phyloP scores from a whole-genome alignment of 1,140 invertebrate species.

The Drosophila quadrilineata region DNA sequence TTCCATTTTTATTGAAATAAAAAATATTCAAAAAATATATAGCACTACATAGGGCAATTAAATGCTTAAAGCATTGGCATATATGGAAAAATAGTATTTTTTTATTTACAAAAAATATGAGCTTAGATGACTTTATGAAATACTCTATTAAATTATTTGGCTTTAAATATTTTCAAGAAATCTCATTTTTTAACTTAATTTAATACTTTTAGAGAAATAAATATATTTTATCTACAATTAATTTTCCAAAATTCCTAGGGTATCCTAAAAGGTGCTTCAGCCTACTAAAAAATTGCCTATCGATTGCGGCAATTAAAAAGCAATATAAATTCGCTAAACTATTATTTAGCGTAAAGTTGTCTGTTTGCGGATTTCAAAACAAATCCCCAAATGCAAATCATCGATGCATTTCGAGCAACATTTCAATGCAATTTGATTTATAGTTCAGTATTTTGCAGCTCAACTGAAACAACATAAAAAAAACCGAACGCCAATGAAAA shows the following conservation, averaged over 20 bases:
- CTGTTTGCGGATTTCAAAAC: constrained; percentile 70
- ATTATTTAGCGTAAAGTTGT: constrained; percentile 54
- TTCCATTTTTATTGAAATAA: constrained; percentile 5
- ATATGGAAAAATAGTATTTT: too few relatives aligned
- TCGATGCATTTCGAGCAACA: constrained; percentile 33
- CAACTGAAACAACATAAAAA: constrained; percentile 42
- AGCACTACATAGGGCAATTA: too few relatives aligned
- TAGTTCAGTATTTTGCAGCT: constrained; percentile 44
- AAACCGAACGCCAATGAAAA: constrained; percentile 19
- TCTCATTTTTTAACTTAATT: not conserved
- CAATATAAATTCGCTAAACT: constrained; percentile 56
- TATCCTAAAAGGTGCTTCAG: constrained; percentile 1
- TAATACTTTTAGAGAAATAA: not conserved
- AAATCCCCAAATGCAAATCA: constrained; percentile 73
- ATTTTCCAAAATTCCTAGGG: too few relatives aligned
- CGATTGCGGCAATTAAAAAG: constrained; percentile 61
- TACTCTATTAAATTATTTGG: too few relatives aligned
- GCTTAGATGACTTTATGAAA: too few relatives aligned
- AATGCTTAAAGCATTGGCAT: too few relatives aligned
- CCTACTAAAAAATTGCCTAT: not conserved
- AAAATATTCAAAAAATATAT: not conserved
- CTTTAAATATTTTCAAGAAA: too few relatives aligned
- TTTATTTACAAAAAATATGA: too few relatives aligned
- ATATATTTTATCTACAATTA: not conserved
- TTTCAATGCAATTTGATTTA: constrained; percentile 66